These are phyloP conservation scores for Diarsia mendica DNA, from an alignment of 2,888 invertebrate species.

Conservation along the genomic window DNA sequence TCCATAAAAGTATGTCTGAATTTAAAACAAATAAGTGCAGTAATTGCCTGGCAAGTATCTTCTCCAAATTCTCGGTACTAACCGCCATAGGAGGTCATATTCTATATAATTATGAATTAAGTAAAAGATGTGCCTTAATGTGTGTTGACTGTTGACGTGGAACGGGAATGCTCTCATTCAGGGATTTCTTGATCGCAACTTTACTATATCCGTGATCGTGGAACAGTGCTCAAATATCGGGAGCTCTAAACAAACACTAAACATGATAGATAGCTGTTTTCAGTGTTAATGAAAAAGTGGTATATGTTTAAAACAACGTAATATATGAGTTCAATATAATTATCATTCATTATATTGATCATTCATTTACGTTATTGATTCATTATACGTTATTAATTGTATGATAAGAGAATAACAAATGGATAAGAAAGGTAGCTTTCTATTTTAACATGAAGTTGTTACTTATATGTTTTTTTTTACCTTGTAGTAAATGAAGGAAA, in stretches of 20 bases:
- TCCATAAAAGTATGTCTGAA: no score
- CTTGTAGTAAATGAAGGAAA: conserved; percentile 29
- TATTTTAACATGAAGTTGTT: conserved; percentile 39
- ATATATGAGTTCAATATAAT: not conserved
- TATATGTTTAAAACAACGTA: not conserved
- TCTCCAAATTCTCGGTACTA: not conserved
- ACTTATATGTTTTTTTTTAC: conserved; percentile 6
- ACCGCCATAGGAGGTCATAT: not conserved
- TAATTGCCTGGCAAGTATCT: no score
- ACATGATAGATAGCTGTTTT: no score
- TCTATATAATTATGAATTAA: not conserved
- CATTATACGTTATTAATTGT: no score
- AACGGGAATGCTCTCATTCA: not conserved
- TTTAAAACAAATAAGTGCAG: no score
- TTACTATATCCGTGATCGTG: no score
- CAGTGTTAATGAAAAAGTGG: not conserved
- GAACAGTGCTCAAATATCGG: no score
- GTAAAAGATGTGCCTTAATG: not conserved
- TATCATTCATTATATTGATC: no score
- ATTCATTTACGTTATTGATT: no score
- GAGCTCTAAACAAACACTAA: no score
- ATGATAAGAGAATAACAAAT: not conserved
- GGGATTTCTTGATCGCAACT: not conserved
- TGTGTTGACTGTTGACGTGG: not conserved
- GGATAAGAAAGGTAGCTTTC: conserved; percentile 18